Base-by-base conservation (phyloP, 2,888 invertebrate species). In the Morpho achilles region DNA sequence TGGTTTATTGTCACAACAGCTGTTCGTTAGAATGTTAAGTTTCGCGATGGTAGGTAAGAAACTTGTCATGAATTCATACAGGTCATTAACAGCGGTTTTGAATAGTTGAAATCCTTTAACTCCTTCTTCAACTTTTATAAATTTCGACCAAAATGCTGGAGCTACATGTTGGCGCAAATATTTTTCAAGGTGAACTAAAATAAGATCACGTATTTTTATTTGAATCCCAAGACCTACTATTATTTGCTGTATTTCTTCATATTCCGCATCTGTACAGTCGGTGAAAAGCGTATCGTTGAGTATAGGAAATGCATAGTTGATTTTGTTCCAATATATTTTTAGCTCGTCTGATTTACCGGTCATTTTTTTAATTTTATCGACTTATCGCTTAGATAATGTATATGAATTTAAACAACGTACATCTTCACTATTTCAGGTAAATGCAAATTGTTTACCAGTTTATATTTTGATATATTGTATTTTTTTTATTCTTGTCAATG, bases 81-180 rank as follows among this genome's bases (percentile, higher is more conserved):
- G 76, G 60, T 91, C 92, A 67, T 93, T 92, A 0, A 95, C 93
- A n/a, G 94, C 94, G 55, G 90, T 87, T 69, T 93, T 93, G 69
- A 95, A 95, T 52, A 92, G 80, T 69, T 93, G 91, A 70, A 94
- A 94, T 10, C 93, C 93, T 70, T 92, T 89, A 5, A 89, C 82
- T 66, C 92, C 92, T 63, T 89, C 88, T 23, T 87, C 83, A 0
- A 82, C 79, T 63, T 86, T 88, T 3, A 79, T 81, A 75, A 95
- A 95, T 68, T 93, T 92, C 0, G 87, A 84, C 95, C 95, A 95
- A 80, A 95, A 95, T 46, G 86, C 77, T 7, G 94, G 94, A 0
- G 91, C 92, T 3, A 94, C 86, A 64, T 91, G 86, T 70, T 92
- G 91, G 3, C 94, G 89, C 52, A 94, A 80, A 69, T 92, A 88